Evolutionary conservation across 2,888 invertebrate species (phyloP).

Genomic region (Cataglyphis altisquamis): DNA sequence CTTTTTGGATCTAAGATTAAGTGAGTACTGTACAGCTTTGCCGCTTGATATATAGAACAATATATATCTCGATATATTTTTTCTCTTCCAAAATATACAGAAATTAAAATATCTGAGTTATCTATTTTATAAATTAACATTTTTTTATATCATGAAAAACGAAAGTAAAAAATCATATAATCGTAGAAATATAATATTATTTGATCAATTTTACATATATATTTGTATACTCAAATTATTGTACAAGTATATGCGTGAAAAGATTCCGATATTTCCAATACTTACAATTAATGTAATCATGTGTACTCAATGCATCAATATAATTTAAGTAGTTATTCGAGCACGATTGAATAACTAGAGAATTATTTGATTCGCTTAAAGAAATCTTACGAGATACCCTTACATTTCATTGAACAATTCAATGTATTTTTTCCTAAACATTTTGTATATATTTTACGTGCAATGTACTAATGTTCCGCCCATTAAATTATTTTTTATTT

Average conservation of each 20-base stretch:
- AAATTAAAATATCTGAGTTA: conserved; percentile 8
- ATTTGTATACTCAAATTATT: neutral
- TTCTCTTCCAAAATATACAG: neutral
- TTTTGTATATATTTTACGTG: neutral
- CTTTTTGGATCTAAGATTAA: conserved; percentile 14
- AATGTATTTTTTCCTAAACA: neutral
- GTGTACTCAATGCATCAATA: neutral
- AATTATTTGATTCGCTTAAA: neutral
- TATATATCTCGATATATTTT: neutral
- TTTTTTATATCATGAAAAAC: neutral
- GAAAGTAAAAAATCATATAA: neutral
- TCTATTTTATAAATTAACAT: neutral
- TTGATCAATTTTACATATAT: neutral
- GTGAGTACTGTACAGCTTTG: neutral
- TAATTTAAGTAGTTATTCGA: neutral
- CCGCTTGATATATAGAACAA: neutral
- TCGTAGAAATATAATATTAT: neutral
- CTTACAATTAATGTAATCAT: neutral
- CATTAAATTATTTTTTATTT: neutral
- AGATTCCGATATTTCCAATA: neutral
- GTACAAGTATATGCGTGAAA: neutral
- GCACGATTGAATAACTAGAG: neutral
- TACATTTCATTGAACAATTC: too few relatives aligned
- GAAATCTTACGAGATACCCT: neutral
- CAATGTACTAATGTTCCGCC: neutral